Percentiles rank a stretch among this genome's conserved stretches.
These are phyloP conservation scores for Lottia scabra DNA, from an alignment of 2,888 invertebrate species.

Conservation along the genomic window DNA sequence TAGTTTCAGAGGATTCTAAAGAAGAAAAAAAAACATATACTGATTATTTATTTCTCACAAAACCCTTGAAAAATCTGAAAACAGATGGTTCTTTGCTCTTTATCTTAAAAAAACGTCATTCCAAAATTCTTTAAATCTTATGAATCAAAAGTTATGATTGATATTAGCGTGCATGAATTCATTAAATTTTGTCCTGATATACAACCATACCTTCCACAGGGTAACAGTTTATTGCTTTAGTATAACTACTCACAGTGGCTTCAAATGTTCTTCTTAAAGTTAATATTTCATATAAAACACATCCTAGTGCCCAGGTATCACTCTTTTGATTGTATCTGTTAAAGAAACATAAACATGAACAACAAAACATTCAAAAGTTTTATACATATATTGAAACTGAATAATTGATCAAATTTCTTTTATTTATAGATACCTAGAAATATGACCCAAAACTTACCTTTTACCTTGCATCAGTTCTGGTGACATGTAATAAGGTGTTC, in stretches of 20 bases:
- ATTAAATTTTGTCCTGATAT: too few relatives aligned
- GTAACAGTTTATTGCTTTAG: too few relatives aligned
- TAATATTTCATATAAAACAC: conserved; percentile 66
- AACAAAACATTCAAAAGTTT: background rate
- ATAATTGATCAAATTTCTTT: too few relatives aligned
- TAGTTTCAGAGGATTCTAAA: conserved; percentile 63
- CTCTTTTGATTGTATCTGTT: conserved; percentile 65
- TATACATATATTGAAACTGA: background rate
- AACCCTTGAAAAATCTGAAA: too few relatives aligned
- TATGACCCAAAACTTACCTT: conserved; percentile 46
- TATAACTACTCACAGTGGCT: conserved; percentile 60
- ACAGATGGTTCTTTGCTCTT: too few relatives aligned
- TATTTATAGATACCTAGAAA: background rate
- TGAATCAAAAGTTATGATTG: too few relatives aligned
- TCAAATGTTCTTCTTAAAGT: conserved; percentile 65
- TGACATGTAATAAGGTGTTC: conserved; percentile 69
- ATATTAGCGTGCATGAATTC: too few relatives aligned
- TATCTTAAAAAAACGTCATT: too few relatives aligned
- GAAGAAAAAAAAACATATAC: conserved; percentile 12
- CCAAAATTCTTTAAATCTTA: too few relatives aligned
- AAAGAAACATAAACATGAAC: conserved; percentile 8
- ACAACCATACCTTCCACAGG: too few relatives aligned
- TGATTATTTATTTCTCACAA: too few relatives aligned
- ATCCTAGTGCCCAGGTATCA: conserved; percentile 68
- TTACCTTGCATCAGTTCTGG: conserved; percentile 68